Evolutionary conservation across 2,797 vertebrate species (phyloP).

Genomic region (Sarcophilus harrisii): DNA sequence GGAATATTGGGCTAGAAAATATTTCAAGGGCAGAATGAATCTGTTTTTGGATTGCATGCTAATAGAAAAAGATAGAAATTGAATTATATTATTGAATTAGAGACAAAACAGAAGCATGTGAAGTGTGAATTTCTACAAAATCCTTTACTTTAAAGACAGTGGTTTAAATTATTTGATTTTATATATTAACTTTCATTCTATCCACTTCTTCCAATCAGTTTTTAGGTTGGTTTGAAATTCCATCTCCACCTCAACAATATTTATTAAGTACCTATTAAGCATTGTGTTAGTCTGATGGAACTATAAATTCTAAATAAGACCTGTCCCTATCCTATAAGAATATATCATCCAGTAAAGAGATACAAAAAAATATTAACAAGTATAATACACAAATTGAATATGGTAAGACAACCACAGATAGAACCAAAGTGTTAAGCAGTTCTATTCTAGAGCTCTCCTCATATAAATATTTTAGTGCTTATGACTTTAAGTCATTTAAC

Average conservation of each 20-base stretch:
- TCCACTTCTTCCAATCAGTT: background rate
- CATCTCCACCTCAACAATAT: background rate
- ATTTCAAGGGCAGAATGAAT: background rate
- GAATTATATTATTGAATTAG: background rate
- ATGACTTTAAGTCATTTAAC: slow-evolving; percentile 4
- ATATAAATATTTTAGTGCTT: background rate
- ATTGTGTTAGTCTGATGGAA: background rate
- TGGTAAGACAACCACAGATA: background rate
- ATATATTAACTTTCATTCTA: background rate
- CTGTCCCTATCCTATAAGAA: background rate
- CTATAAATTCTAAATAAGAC: background rate
- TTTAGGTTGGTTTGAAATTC: background rate
- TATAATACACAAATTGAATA: background rate
- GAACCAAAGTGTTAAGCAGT: background rate
- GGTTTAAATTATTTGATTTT: background rate
- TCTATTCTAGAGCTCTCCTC: background rate
- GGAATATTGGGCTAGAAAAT: background rate
- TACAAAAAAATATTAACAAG: background rate
- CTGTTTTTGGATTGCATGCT: background rate
- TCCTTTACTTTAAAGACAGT: background rate
- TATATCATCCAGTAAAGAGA: background rate
- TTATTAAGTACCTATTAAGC: background rate
- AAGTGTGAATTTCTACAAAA: background rate
- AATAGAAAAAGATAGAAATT: background rate
- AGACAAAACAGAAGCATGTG: background rate